A percentile compares a stretch with the other conserved stretches of the same genome.
Evolutionary conservation across 2,888 invertebrate genomes (phyloP).

Genomic region (Pristionchus arcanus): DNA sequence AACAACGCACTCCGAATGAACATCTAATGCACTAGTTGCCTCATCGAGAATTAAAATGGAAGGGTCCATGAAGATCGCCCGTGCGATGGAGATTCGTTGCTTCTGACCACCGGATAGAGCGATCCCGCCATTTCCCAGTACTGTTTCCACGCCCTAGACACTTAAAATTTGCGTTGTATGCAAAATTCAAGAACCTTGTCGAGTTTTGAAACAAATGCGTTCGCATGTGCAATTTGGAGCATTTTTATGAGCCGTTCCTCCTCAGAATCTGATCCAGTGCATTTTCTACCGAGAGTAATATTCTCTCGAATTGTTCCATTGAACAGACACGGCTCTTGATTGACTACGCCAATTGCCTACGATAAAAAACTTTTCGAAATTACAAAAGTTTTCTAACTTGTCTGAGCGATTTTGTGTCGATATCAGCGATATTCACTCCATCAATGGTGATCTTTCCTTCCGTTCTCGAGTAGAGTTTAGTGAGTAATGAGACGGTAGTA

Average conservation of each 20-base stretch:
- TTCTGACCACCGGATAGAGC: not conserved
- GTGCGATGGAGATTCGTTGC: no score
- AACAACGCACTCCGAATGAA: not conserved
- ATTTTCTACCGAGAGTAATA: conserved; percentile 36
- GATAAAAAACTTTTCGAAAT: not conserved
- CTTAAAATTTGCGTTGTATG: not conserved
- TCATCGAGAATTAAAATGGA: conserved; percentile 5
- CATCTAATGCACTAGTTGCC: not conserved
- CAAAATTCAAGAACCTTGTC: not conserved
- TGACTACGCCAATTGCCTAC: conserved; percentile 55
- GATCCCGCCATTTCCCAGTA: conserved; percentile 17
- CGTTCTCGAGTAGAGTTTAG: not conserved
- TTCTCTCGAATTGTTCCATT: conserved; percentile 56
- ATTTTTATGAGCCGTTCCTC: not conserved
- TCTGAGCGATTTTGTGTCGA: not conserved
- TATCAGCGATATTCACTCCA: not conserved
- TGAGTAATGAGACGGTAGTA: conserved; percentile 4
- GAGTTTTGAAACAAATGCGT: not conserved
- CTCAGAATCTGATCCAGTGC: not conserved
- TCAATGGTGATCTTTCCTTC: conserved; percentile 11
- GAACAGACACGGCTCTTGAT: conserved; percentile 57
- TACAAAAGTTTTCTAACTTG: not conserved
- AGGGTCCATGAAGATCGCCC: not conserved
- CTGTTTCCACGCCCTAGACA: not conserved
- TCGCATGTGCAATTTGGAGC: not conserved